Conservation (phyloP, 2,888 invertebrate species). For the Erebia palarica region DNA sequence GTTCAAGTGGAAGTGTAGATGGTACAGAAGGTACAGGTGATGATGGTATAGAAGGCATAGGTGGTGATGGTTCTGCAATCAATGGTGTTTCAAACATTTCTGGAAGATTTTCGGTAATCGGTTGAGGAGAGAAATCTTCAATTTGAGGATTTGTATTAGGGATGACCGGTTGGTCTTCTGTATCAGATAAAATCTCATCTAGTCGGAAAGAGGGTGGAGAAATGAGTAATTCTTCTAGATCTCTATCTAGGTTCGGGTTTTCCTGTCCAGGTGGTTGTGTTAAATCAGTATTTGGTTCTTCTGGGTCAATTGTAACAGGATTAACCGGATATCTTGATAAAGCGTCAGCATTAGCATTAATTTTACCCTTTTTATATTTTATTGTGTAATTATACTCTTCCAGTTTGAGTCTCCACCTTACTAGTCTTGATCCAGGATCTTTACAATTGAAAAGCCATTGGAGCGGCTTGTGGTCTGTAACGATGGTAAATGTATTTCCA, state of each 20-base stretch:
- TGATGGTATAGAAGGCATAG: neutral
- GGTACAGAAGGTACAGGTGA: no score
- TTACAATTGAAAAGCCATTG: constrained; percentile 15
- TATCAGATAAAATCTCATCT: no score
- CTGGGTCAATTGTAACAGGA: neutral
- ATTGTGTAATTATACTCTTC: constrained; percentile 40
- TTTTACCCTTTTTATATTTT: constrained; percentile 34
- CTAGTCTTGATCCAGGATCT: constrained; percentile 26
- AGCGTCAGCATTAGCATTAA: constrained; percentile 41
- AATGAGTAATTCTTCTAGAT: no score
- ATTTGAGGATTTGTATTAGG: no score
- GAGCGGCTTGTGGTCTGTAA: neutral
- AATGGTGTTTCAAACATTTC: neutral
- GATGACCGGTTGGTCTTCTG: no score
- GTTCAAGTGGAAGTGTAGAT: no score
- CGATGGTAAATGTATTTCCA: no score
- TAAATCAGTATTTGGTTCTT: no score
- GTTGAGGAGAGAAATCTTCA: no score
- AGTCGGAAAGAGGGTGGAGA: no score
- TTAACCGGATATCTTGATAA: constrained; percentile 37
- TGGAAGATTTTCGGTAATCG: neutral
- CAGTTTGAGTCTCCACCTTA: constrained; percentile 36
- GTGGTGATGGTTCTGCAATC: no score
- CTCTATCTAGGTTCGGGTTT: no score
- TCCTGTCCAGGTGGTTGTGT: neutral